Evolutionary conservation across 1,140 invertebrate species (phyloP).

Genomic region (Ladona fulva): DNA sequence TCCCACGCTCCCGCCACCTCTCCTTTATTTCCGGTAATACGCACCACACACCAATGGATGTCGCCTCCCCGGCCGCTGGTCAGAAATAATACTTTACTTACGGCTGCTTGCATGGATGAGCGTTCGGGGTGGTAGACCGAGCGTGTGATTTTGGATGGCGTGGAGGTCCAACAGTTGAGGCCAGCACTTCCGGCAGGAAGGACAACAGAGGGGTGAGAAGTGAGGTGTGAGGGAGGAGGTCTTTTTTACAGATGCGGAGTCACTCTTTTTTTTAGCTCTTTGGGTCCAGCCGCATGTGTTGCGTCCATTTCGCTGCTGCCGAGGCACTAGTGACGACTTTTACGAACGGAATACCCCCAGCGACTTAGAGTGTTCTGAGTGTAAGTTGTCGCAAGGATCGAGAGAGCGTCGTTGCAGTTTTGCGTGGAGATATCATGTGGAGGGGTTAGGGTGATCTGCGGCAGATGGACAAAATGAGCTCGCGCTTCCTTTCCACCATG

Average conservation of each 20-base stretch:
- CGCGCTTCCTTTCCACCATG: slow-evolving; percentile 52
- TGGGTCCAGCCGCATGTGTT: neutral
- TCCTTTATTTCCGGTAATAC: neutral
- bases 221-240: neutral
- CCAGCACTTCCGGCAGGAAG: neutral
- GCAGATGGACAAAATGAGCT: slow-evolving; percentile 44
- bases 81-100: slow-evolving; percentile 3
- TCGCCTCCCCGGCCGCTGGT: neutral
- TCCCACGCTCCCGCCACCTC: neutral
- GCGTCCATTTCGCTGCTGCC: neutral
- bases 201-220: neutral
- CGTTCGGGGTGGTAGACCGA: neutral
- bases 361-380: neutral
- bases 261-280: neutral
- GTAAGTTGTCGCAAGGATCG: neutral
- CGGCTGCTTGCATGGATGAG: neutral
- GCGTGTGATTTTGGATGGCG: neutral
- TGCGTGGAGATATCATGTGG: neutral
- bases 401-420: neutral
- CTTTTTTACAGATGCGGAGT: neutral
- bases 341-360: neutral
- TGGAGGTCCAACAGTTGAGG: neutral
- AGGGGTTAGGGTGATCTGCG: neutral
- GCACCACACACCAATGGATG: neutral
- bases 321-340: neutral